Evolutionary conservation across 2,113 vertebrate species (phyloP).

Genomic region (Oceanodroma tethys): DNA sequence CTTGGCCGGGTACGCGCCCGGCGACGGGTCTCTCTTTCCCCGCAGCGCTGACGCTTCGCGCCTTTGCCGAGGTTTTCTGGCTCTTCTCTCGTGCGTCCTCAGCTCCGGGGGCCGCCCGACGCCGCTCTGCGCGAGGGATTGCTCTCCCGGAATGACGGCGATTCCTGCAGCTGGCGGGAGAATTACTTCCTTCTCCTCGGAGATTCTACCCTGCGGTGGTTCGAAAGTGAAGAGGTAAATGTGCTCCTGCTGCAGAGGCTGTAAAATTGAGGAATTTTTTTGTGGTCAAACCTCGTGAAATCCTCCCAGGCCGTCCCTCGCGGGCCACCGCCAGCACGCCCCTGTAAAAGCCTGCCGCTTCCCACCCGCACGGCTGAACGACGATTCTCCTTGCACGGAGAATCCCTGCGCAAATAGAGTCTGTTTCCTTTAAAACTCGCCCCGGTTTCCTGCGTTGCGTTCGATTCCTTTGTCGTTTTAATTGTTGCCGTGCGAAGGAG

Average conservation of each 20-base stretch:
- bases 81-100: neutral
- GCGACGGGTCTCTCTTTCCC: neutral
- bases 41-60: neutral
- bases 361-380: no score
- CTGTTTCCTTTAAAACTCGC: neutral
- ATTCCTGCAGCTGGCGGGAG: conserved; percentile 4
- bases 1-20: fast-evolving
- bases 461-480: neutral
- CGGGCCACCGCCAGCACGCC: neutral
- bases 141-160: neutral
- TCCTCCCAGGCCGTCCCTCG: neutral
- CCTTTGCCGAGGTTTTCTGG: neutral
- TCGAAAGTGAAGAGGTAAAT: conserved; percentile 27
- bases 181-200: conserved; percentile 43
- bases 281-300: neutral
- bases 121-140: conserved; percentile 23
- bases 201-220: conserved; percentile 44
- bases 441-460: neutral
- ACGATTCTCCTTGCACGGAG: neutral
- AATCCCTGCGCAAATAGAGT: no score
- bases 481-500: no score
- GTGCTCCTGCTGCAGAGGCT: neutral
- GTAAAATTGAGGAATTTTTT: neutral
- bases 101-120: neutral
- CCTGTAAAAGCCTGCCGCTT: neutral